phyloP scores from a whole-genome alignment of 2,113 vertebrate species.

The Corythornis cristatus region DNA sequence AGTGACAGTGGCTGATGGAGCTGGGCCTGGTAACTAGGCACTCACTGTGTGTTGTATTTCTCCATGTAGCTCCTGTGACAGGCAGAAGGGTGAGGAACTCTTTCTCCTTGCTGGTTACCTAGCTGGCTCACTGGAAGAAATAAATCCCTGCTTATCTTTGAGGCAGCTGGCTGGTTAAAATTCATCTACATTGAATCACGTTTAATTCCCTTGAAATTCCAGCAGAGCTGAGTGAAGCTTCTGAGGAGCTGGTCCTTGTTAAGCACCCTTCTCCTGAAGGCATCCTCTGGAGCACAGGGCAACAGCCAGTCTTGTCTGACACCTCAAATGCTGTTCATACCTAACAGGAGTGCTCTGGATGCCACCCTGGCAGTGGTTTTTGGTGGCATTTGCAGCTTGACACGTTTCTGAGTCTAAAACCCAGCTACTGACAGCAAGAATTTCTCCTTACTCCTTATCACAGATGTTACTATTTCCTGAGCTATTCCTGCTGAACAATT shows the following conservation, averaged over 20 bases:
- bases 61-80: not conserved
- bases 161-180: not conserved
- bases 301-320: not conserved
- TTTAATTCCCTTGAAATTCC: not conserved
- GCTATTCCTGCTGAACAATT: not conserved
- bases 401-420: not conserved
- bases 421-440: not conserved
- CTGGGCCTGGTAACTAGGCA: not conserved
- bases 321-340: not conserved
- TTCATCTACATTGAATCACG: not conserved
- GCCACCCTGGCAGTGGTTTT: not conserved
- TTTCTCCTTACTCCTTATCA: not conserved
- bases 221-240: not conserved
- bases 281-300: not conserved
- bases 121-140: not conserved
- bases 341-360: not conserved
- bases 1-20: accelerated
- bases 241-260: not conserved
- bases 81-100: not conserved
- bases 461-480: conserved; percentile 36
- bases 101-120: not conserved
- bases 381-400: not conserved
- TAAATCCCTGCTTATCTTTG: not conserved
- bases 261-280: not conserved
- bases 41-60: not conserved